A percentile compares a stretch with the other conserved stretches of the same genome.
Conservation (phyloP, 2,113 vertebrate genomes). For the Oostethus manadensis region DNA sequence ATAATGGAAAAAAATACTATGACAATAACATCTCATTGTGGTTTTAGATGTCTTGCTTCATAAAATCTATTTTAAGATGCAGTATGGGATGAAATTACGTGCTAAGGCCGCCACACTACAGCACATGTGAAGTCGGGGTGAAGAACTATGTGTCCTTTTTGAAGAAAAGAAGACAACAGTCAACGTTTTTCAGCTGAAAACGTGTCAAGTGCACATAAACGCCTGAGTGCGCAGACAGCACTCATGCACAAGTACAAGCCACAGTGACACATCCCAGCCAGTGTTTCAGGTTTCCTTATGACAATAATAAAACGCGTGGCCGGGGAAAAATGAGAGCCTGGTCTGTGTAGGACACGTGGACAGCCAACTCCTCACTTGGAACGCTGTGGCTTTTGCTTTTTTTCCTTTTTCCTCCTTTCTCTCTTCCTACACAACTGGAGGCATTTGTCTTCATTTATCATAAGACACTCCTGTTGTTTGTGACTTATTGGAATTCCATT, state of each 20-base stretch:
- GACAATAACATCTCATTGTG: constrained; percentile 4
- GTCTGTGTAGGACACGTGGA: constrained; percentile 37
- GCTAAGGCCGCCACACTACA: constrained; percentile 13
- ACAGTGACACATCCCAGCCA: constrained; percentile 48
- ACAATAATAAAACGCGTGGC: constrained; percentile 46
- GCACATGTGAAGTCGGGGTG: constrained; percentile 48
- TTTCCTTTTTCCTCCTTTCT: background rate
- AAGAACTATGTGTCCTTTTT: constrained; percentile 39
- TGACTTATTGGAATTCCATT: constrained; percentile 11
- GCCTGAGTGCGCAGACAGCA: constrained; percentile 5
- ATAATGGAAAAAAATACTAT: background rate
- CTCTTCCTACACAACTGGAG: background rate
- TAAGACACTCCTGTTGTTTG: background rate
- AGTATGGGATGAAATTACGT: constrained; percentile 17
- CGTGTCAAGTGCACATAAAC: constrained; percentile 1
- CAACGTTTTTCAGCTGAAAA: constrained; percentile 43
- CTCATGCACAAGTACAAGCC: constrained; percentile 21
- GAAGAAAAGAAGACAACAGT: constrained; percentile 54
- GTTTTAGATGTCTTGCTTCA: background rate
- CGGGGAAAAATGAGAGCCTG: constrained; percentile 44
- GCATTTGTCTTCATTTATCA: constrained; percentile 6
- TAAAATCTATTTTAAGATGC: constrained; percentile 23
- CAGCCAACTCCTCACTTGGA: constrained; percentile 4
- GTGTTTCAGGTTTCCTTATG: constrained; percentile 45
- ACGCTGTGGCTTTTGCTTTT: constrained; percentile 1